Conservation (phyloP, 2,113 vertebrate genomes). For the Anas platyrhynchos region DNA sequence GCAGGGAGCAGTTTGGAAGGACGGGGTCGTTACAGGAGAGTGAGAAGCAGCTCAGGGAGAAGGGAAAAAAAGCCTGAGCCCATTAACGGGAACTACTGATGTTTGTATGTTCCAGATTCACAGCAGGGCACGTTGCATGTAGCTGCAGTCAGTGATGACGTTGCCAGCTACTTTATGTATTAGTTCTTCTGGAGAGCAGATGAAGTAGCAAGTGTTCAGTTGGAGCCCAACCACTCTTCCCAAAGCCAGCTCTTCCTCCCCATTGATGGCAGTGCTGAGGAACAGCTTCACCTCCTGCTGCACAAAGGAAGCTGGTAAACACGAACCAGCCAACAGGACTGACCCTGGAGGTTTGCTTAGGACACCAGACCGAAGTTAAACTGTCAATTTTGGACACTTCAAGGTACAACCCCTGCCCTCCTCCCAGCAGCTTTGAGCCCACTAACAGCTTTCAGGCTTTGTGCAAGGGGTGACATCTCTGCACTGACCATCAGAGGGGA, state of each 20-base stretch:
- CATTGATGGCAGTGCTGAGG: background rate
- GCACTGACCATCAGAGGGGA: background rate
- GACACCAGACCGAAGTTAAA: background rate
- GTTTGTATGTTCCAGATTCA: background rate
- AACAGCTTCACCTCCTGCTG: background rate
- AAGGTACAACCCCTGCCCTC: background rate
- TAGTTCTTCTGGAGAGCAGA: conserved; percentile 21
- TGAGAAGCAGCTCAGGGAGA: background rate
- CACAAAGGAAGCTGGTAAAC: background rate
- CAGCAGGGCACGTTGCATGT: background rate
- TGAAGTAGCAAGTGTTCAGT: background rate
- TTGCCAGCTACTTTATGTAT: conserved; percentile 20
- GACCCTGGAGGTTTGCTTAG: background rate
- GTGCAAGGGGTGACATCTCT: background rate
- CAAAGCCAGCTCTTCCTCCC: background rate
- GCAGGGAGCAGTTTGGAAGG: background rate
- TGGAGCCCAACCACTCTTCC: background rate
- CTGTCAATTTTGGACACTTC: rapidly evolving
- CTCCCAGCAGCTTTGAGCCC: background rate
- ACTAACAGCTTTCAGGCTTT: background rate
- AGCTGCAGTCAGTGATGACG: background rate
- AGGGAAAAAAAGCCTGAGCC: background rate
- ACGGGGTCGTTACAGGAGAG: background rate
- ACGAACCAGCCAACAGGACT: background rate
- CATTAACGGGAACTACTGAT: conserved; percentile 14